Base-by-base conservation (phyloP, 2,888 invertebrate genomes). In the Sphaeridia pumilis region DNA sequence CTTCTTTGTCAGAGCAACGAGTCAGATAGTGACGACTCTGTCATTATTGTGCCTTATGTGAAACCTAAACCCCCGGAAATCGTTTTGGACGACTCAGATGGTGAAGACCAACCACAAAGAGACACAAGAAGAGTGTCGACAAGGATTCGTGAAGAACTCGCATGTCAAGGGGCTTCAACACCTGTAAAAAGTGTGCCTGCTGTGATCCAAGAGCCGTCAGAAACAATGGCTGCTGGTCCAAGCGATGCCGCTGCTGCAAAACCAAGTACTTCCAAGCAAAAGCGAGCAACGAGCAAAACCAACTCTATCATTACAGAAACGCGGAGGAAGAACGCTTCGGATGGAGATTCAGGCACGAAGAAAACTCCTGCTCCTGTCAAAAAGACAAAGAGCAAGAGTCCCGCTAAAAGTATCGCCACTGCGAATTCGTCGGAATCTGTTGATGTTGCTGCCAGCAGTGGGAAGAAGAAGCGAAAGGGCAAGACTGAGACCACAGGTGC, bases 11-110 rank as follows among this genome's bases (percentile, higher is more conserved):
- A 38, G 12, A 20, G 17, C 7, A 20, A 5, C 5, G 45, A 44
- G 4, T 44, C 14, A 26, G 45, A 44, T 27, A 44, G 45, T 27
- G 45, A 44, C n/a, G 45, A 44, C 27, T 44, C 45, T 3, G 45
- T 44, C n/a, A 27, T 44, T 20, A n/a, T 17, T 14, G 45, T 44
- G 12, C 45, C 45, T n/a, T 44, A 44, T 22, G n/a, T 14, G 3
- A 44, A 44, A 20, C 45, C 45, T 12, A 25, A 24, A 3, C 45
- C 45, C n/a, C 45, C 45, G 3, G 26, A 22, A n/a, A 44, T 44
- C 3, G 3, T 14, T 4, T 22, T 21, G 3, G 35, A 47, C n/a
- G n/a, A n/a, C 24, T 31, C 31, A 4, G 47, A 47, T 20, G 47
- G 36, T 22, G 47, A 34, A 35, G 25, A 22, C n/a, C 24, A 7